Base-by-base conservation (phyloP, 2,888 invertebrate genomes). In the Dichetophora obliterata region DNA sequence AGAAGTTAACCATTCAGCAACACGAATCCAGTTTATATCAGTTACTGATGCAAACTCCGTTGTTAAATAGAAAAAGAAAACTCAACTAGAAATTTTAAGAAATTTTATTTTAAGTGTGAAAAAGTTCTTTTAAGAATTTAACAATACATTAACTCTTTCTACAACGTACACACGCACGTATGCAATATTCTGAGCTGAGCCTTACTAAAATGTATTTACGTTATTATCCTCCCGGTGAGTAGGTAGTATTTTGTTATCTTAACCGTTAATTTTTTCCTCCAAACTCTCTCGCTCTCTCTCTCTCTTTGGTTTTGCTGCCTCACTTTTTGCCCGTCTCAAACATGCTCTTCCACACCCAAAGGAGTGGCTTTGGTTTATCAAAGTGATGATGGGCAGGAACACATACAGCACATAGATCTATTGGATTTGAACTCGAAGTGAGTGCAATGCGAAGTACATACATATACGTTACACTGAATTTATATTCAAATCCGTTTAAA, bases 141-240 rank as follows among this genome's bases (percentile, higher is more conserved):
- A 22, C 57, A 54, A 19, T 37, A 8, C 37, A 37, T 6, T 6
- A 43, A 19, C 22, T 5, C 5, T 31, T 59, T 2, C 9, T 24
- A 14, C 27, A 24, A 14, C 31, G 27, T 59, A 57, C 34, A 19
- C 59, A 72, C 54, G 59, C 71, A 34, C 52, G 6, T 24, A 72
- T 43, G 34, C n/a, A 59, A 9, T 31, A 22, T 16, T 37, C 27
- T 50, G 75, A 75, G 78, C 94, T 94, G 93, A 93, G 91, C 87
- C 89, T 94, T 78, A 89, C 91, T 76, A 93, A 93, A 89, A 92
- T 94, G 84, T 92, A 93, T 86, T 89, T 94, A 43, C 91, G 94
- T 77, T 94, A 94, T 85, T 93, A 93, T 83, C 94, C 94, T 0
- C 94, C 94, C 79, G 94, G 94, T 91, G 68, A 75, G 79, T 68